Percentiles rank a stretch among this genome's conserved stretches.
These are phyloP conservation scores for Melangyna quadrimaculata DNA, from an alignment of 2,888 invertebrate genomes.

Conservation along the genomic window DNA sequence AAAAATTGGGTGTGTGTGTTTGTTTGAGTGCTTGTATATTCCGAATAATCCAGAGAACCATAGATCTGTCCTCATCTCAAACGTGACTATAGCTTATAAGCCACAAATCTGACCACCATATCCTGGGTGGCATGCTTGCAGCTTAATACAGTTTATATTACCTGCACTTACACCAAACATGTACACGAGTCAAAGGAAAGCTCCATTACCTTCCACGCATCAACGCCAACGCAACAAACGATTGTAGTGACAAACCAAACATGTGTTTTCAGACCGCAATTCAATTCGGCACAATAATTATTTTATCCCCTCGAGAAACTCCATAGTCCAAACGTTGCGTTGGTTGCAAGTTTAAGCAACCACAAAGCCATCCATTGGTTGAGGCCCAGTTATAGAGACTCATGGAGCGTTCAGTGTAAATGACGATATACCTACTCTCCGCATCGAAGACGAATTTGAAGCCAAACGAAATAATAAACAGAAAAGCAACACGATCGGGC, in stretches of 20 bases:
- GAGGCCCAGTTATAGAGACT: not conserved
- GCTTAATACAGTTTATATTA: not conserved
- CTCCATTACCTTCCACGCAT: constrained; percentile 11
- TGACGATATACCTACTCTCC: constrained; percentile 6
- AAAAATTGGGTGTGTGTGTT: too few species aligned
- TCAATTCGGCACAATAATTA: constrained; percentile 46
- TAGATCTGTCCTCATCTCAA: too few species aligned
- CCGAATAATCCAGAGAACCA: too few species aligned
- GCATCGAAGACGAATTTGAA: not conserved
- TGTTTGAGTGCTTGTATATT: too few species aligned
- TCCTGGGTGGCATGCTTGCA: not conserved
- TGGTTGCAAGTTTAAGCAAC: not conserved
- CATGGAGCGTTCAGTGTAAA: constrained; percentile 25
- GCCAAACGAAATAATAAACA: constrained; percentile 10
- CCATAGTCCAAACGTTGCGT: not conserved
- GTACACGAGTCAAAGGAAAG: constrained; percentile 9
- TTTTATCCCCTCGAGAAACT: constrained; percentile 25
- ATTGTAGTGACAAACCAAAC: constrained; percentile 12
- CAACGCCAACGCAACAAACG: not conserved
- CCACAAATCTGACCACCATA: too few species aligned
- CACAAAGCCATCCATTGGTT: not conserved
- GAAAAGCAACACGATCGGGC: constrained; percentile 32
- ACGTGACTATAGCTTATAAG: too few species aligned
- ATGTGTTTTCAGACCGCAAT: constrained; percentile 52
- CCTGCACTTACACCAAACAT: constrained; percentile 2